Evolutionary conservation across 2,888 invertebrate species (phyloP).

Genomic region (Slavum lentiscoides): DNA sequence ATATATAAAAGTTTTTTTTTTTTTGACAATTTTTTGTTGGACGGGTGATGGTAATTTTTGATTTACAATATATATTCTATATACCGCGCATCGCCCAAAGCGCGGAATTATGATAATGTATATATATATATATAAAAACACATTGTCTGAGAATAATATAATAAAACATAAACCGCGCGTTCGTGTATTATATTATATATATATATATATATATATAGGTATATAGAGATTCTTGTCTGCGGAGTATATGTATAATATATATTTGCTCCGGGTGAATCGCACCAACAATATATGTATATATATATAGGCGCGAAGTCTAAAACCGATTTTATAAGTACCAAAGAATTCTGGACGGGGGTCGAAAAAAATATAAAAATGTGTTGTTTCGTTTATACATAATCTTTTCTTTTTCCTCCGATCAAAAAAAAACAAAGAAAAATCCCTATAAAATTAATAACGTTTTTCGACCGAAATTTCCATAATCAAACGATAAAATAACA

Average conservation of each 20-base stretch:
- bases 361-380: too few species aligned
- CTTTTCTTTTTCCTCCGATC: too few species aligned
- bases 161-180: constrained; percentile 33
- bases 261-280: constrained; percentile 47
- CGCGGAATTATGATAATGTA: constrained; percentile 37
- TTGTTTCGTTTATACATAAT: neutral
- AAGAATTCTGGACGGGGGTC: neutral
- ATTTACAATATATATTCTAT: constrained; percentile 21
- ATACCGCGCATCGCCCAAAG: constrained; percentile 15
- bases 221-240: constrained; percentile 45
- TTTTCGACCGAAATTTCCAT: too few species aligned
- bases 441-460: too few species aligned
- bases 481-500: too few species aligned
- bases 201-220: too few species aligned
- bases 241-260: neutral
- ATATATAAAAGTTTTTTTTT: constrained; percentile 5
- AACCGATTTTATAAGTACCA: constrained; percentile 3
- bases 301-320: constrained; percentile 18
- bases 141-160: constrained; percentile 41
- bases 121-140: constrained; percentile 1
- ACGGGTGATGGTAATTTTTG: constrained; percentile 29
- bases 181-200: neutral
- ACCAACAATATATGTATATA: constrained; percentile 15
- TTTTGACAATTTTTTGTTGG: constrained; percentile 32
- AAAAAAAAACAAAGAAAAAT: too few species aligned